phyloP scores from a whole-genome alignment of 1,140 invertebrate genomes.

The Luehdorfia chinensis region DNA sequence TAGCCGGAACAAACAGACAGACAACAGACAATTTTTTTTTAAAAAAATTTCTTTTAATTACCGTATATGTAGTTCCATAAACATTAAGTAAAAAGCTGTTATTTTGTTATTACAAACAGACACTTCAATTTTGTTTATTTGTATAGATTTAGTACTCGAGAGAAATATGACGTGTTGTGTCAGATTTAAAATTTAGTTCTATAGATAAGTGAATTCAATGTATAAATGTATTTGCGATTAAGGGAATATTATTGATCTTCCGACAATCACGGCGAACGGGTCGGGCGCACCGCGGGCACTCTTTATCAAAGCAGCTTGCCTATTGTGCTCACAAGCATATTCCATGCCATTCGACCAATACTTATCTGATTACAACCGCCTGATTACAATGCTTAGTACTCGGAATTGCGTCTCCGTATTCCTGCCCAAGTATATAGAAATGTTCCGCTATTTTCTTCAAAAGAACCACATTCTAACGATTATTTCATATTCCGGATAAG shows the following conservation, averaged over 20 bases:
- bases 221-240: constrained; percentile 42
- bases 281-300: constrained; percentile 25
- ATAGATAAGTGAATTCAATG: no score
- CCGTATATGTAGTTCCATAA: no score
- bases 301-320: constrained; percentile 40
- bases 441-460: not conserved
- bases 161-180: no score
- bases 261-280: constrained; percentile 36
- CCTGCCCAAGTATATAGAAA: not conserved
- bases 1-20: no score
- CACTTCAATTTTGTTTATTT: no score
- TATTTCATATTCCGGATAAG: constrained; percentile 15
- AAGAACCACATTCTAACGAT: constrained; percentile 1
- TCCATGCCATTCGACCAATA: constrained; percentile 31
- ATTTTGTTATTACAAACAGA: no score
- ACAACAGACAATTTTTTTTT: no score
- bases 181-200: no score
- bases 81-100: no score
- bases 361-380: not conserved
- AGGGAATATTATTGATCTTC: constrained; percentile 49
- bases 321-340: constrained; percentile 39
- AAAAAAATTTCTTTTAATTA: no score
- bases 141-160: no score
- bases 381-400: not conserved
- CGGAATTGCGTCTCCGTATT: not conserved